phyloP scores from a whole-genome alignment of 2,888 invertebrate genomes.

The Syrista parreyssii region DNA sequence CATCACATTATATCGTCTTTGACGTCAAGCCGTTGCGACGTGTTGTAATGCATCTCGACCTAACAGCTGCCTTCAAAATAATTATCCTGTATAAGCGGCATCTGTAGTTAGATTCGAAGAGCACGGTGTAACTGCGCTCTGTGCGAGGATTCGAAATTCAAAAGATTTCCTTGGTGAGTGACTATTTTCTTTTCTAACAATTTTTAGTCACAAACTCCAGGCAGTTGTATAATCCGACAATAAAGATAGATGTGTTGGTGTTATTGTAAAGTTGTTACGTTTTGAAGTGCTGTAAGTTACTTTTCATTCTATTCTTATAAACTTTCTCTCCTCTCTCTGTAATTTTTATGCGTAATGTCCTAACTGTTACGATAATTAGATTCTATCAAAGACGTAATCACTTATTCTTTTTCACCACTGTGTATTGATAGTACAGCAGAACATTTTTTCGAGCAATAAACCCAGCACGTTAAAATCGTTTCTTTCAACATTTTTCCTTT shows the following conservation, averaged over 20 bases:
- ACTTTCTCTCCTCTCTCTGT: not conserved
- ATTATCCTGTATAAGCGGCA: not conserved
- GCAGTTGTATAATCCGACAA: constrained; percentile 32
- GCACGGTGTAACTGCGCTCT: not conserved
- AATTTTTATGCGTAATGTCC: not conserved
- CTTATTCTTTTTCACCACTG: not conserved
- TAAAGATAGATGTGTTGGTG: constrained; percentile 24
- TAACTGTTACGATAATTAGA: not conserved
- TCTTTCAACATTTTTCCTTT: not conserved
- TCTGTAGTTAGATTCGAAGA: not conserved
- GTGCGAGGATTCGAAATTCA: not conserved
- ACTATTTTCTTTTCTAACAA: not conserved
- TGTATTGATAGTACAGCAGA: constrained; percentile 15
- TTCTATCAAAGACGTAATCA: not conserved
- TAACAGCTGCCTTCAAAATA: too few species aligned
- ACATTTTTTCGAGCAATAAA: constrained; percentile 20
- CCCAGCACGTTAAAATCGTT: not conserved
- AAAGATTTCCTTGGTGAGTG: not conserved
- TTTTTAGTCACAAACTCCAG: not conserved
- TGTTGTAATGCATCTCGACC: too few species aligned
- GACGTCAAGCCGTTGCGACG: too few species aligned
- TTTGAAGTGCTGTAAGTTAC: too few species aligned
- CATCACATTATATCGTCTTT: too few species aligned
- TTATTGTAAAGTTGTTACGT: not conserved
- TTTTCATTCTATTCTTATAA: not conserved